phyloP scores from a whole-genome alignment of 2,797 vertebrate species.

The Pseudochaenichthys georgianus region DNA sequence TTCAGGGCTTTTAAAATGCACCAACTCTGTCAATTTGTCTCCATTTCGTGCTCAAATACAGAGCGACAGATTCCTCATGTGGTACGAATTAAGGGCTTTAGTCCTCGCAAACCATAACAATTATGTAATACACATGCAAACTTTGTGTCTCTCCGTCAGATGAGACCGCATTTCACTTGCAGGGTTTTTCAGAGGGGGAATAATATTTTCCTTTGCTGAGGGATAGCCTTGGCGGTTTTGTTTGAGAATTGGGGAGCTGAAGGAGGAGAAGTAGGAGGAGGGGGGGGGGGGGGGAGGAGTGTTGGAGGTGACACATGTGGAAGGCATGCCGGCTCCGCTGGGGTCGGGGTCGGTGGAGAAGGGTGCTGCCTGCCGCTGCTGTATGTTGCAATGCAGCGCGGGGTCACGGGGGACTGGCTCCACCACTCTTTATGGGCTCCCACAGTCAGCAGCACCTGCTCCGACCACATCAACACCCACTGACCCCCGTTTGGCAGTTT shows the following conservation, averaged over 20 bases:
- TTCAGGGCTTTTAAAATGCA: slow-evolving; percentile 79
- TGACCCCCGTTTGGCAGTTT: slow-evolving; percentile 79
- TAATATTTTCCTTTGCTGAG: slow-evolving; percentile 82
- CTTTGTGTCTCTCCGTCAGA: slow-evolving; percentile 87
- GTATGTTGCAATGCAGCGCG: slow-evolving; percentile 46
- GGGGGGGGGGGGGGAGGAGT: slow-evolving; percentile 25
- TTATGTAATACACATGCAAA: slow-evolving; percentile 91
- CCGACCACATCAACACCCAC: slow-evolving; percentile 79
- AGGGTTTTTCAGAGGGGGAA: slow-evolving; percentile 64
- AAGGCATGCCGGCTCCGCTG: slow-evolving; percentile 74
- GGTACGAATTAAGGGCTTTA: slow-evolving; percentile 90
- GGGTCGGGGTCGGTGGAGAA: slow-evolving; percentile 59
- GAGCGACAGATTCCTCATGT: slow-evolving; percentile 88
- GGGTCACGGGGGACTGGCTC: slow-evolving; percentile 74
- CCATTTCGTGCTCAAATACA: slow-evolving; percentile 86
- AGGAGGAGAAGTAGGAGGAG: slow-evolving; percentile 29
- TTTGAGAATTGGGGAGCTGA: slow-evolving; percentile 60
- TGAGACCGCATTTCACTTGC: slow-evolving; percentile 71
- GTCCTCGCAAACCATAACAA: slow-evolving; percentile 88
- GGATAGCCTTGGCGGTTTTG: slow-evolving; percentile 73
- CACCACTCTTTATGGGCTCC: slow-evolving; percentile 77
- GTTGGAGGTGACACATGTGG: slow-evolving; percentile 76
- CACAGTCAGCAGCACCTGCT: slow-evolving; percentile 81
- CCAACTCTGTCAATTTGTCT: slow-evolving; percentile 86
- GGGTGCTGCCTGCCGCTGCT: slow-evolving; percentile 64